phyloP scores from a whole-genome alignment of 1,140 invertebrate genomes.

The Metaphire vulgaris region DNA sequence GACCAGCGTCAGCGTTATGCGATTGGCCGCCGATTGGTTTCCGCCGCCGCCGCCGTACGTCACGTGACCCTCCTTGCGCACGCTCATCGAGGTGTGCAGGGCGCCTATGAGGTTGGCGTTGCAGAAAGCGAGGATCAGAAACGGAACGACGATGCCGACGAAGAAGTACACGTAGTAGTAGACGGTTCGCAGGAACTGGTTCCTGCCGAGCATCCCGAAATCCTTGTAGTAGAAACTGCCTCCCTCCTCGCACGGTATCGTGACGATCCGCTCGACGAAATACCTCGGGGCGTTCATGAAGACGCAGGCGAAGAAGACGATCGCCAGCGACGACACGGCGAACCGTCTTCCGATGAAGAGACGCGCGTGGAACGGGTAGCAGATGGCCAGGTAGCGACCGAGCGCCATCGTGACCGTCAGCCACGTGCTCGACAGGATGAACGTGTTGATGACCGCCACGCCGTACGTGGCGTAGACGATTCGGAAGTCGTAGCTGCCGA shows the following conservation, averaged over 20 bases:
- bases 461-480: constrained; percentile 15
- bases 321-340: constrained; percentile 38
- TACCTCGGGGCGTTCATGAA: constrained; percentile 41
- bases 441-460: constrained; percentile 40
- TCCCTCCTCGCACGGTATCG: constrained; percentile 28
- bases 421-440: constrained; percentile 46
- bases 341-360: constrained; percentile 41
- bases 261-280: constrained; percentile 37
- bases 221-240: constrained; percentile 26
- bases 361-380: constrained; percentile 46
- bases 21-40: constrained; percentile 4
- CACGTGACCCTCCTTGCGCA: constrained; percentile 2
- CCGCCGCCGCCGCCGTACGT: background rate
- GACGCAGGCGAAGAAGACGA: constrained; percentile 39
- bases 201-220: background rate
- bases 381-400: constrained; percentile 46
- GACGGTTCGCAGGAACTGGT: background rate
- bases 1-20: constrained; percentile 18
- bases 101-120: constrained; percentile 37
- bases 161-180: constrained; percentile 31
- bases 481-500: background rate
- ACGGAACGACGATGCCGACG: constrained; percentile 32
- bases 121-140: constrained; percentile 29
- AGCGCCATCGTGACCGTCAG: constrained; percentile 47
- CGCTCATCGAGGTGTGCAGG: constrained; percentile 40